phyloP scores from a whole-genome alignment of 2,888 invertebrate species.

The Tricholauxania praeusta region DNA sequence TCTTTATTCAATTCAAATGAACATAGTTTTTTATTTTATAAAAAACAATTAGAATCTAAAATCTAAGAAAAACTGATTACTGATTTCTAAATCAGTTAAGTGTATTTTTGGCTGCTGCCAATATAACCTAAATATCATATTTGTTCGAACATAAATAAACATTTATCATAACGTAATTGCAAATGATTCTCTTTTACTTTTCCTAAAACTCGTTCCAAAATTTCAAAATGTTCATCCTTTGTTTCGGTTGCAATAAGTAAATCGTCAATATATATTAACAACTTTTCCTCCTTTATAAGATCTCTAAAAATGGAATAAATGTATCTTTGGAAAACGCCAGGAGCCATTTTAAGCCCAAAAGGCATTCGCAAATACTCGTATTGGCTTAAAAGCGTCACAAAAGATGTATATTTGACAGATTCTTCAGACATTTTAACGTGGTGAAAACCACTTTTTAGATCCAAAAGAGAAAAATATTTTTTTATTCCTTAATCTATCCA shows the following conservation, averaged over 20 bases:
- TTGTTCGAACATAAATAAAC: slow-evolving; percentile 34
- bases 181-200: slow-evolving; percentile 29
- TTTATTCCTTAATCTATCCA: slow-evolving; percentile 53
- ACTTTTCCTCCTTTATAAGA: slow-evolving; percentile 31
- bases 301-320: slow-evolving; percentile 47
- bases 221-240: slow-evolving; percentile 37
- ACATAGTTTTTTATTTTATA: too few relatives aligned
- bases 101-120: too few relatives aligned
- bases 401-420: slow-evolving; percentile 54
- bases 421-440: slow-evolving; percentile 54
- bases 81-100: too few relatives aligned
- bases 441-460: slow-evolving; percentile 58
- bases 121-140: slow-evolving; percentile 41
- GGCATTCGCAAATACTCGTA: slow-evolving; percentile 56
- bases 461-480: slow-evolving; percentile 53
- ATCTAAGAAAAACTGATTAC: too few relatives aligned
- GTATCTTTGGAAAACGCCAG: slow-evolving; percentile 52
- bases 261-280: slow-evolving; percentile 45
- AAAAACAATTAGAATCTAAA: too few relatives aligned
- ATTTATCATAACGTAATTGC: slow-evolving; percentile 36
- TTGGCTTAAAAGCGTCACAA: slow-evolving; percentile 55
- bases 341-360: slow-evolving; percentile 61
- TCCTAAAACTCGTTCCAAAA: slow-evolving; percentile 37
- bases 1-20: too few relatives aligned
- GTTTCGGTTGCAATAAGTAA: too few relatives aligned